A percentile compares a stretch with the other conserved stretches of the same genome.
phyloP scores from a whole-genome alignment of 1,140 invertebrate genomes.

The Orius laevigatus region DNA sequence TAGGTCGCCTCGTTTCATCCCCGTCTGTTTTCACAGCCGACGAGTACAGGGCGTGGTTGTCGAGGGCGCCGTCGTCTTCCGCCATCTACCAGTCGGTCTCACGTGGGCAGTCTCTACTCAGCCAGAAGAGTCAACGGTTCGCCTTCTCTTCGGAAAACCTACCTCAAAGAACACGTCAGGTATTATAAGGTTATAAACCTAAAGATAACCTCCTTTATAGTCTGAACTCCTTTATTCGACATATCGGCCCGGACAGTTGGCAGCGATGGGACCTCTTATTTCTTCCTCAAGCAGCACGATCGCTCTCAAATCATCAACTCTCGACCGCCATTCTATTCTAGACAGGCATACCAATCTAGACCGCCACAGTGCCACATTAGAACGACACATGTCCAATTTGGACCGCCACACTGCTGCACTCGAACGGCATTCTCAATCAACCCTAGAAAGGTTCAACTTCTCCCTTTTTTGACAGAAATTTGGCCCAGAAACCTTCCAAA shows the following conservation, averaged over 20 bases:
- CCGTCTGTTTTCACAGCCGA: constrained; percentile 73
- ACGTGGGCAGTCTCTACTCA: constrained; percentile 29
- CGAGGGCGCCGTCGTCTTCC: constrained; percentile 75
- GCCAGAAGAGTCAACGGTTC: constrained; percentile 48
- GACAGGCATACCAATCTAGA: constrained; percentile 11
- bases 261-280: constrained; percentile 17
- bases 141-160: constrained; percentile 76
- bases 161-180: constrained; percentile 32
- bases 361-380: background rate
- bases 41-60: constrained; percentile 78
- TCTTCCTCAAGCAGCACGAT: constrained; percentile 7
- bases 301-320: constrained; percentile 10
- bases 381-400: background rate
- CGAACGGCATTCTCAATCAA: constrained; percentile 1
- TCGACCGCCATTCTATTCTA: constrained; percentile 14
- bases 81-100: constrained; percentile 75
- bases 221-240: constrained; percentile 19
- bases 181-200: constrained; percentile 18
- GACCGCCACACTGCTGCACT: constrained; percentile 1
- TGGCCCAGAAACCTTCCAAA: too few species aligned
- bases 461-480: too few species aligned
- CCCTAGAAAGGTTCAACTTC: too few species aligned
- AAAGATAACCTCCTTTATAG: too few species aligned
- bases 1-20: constrained; percentile 43
- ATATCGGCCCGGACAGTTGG: constrained; percentile 20